These are phyloP conservation scores for Formica selysi DNA, from an alignment of 1,140 invertebrate genomes.

Conservation along the genomic window DNA sequence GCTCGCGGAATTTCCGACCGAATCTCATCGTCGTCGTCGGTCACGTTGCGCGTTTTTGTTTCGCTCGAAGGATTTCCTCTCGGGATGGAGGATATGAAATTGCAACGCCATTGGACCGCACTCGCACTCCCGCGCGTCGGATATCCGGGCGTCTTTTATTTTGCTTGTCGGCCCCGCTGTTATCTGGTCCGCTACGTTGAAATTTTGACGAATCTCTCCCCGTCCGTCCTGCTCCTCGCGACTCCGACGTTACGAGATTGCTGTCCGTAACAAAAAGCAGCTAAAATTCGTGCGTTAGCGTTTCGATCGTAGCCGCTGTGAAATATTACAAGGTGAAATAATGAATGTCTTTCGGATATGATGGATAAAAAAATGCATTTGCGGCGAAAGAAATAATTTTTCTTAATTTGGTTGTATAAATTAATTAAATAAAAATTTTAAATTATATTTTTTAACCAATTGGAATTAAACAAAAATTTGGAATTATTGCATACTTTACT, in stretches of 20 bases:
- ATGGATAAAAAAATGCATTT: neutral
- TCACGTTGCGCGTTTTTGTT: slow-evolving; percentile 56
- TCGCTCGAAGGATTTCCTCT: slow-evolving; percentile 62
- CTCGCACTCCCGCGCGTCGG: slow-evolving; percentile 34
- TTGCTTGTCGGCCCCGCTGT: slow-evolving; percentile 60
- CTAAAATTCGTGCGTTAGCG: slow-evolving; percentile 50
- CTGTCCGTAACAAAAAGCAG: slow-evolving; percentile 59
- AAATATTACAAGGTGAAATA: slow-evolving; percentile 54
- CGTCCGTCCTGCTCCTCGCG: slow-evolving; percentile 34
- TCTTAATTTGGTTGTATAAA: neutral
- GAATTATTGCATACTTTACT: neutral
- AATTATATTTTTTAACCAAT: no score
- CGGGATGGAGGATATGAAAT: slow-evolving; percentile 60
- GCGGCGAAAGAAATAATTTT: neutral
- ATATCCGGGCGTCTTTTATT: slow-evolving; percentile 63
- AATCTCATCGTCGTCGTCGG: slow-evolving; percentile 31
- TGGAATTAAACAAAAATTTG: no score
- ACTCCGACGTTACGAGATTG: slow-evolving; percentile 55
- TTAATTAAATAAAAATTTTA: no score
- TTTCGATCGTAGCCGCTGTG: slow-evolving; percentile 42
- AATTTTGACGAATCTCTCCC: slow-evolving; percentile 60
- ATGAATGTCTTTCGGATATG: neutral
- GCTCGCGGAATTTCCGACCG: slow-evolving; percentile 46
- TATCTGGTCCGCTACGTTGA: slow-evolving; percentile 60
- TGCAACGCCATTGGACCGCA: slow-evolving; percentile 56